These are phyloP conservation scores for Scolopax bukidnonensis DNA, from an alignment of 2,797 vertebrate species.

Conservation along the genomic window DNA sequence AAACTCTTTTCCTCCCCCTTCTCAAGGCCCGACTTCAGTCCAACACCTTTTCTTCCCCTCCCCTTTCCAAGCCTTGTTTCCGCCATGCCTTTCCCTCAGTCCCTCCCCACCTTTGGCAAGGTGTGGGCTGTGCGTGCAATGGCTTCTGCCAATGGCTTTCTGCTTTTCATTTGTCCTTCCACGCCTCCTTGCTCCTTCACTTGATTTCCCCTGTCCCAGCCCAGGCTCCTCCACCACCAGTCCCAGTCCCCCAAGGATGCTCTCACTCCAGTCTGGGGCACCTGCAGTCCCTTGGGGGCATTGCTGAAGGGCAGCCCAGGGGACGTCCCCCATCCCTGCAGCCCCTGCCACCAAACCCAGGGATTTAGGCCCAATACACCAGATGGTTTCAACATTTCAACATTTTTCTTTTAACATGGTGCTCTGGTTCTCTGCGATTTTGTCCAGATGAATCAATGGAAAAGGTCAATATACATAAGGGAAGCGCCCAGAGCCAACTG, in stretches of 20 bases:
- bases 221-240: not conserved
- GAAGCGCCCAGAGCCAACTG: not conserved
- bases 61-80: rapidly evolving
- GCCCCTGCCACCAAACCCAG: not conserved
- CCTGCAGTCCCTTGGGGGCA: rapidly evolving
- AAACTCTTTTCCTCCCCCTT: not conserved
- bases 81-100: not conserved
- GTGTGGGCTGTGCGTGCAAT: rapidly evolving
- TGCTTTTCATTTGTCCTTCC: not conserved
- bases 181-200: not conserved
- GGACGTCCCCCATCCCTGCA: not conserved
- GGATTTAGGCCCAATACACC: not conserved
- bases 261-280: not conserved
- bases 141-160: not conserved
- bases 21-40: not conserved
- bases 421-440: not conserved
- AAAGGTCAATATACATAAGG: not conserved
- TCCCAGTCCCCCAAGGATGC: not conserved
- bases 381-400: not conserved
- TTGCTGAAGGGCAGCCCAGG: not conserved
- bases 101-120: not conserved
- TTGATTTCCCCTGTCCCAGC: not conserved
- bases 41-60: not conserved
- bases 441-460: not conserved
- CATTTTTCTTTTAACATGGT: not conserved